Evolutionary conservation across 2,888 invertebrate species (phyloP).

Genomic region (Drosophila nr. medialis): DNA sequence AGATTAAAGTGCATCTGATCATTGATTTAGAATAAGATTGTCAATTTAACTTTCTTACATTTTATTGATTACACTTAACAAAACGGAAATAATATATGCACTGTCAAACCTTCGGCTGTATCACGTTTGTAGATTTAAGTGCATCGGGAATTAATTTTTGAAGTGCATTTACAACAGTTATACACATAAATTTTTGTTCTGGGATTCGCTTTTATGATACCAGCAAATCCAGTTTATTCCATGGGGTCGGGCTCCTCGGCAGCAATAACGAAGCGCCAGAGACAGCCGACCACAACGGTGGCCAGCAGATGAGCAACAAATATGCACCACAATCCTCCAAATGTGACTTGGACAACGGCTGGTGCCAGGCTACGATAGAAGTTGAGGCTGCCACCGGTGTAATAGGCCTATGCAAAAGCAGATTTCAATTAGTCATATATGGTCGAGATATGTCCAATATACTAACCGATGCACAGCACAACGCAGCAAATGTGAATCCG

Average conservation of each 20-base stretch:
- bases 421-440: neutral
- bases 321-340: conserved; percentile 29
- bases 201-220: neutral
- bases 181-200: neutral
- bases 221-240: neutral
- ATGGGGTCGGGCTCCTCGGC: neutral
- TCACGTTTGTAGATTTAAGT: neutral
- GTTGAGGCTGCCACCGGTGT: conserved; percentile 36
- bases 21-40: neutral
- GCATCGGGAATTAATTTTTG: neutral
- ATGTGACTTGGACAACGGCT: neutral
- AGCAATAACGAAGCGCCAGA: conserved; percentile 51
- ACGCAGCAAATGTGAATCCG: conserved; percentile 25
- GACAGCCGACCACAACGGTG: neutral
- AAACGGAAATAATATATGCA: neutral
- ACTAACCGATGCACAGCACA: conserved; percentile 32
- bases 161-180: neutral
- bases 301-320: conserved; percentile 19
- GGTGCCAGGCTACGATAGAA: conserved; percentile 40
- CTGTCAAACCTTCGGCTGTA: neutral
- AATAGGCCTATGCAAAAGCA: neutral
- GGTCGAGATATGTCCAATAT: neutral
- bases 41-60: neutral
- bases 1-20: neutral
- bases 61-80: neutral